Percentiles rank a stretch among this genome's conserved stretches.
Conservation (phyloP, 2,797 vertebrate genomes). For the Micromesistius poutassou region DNA sequence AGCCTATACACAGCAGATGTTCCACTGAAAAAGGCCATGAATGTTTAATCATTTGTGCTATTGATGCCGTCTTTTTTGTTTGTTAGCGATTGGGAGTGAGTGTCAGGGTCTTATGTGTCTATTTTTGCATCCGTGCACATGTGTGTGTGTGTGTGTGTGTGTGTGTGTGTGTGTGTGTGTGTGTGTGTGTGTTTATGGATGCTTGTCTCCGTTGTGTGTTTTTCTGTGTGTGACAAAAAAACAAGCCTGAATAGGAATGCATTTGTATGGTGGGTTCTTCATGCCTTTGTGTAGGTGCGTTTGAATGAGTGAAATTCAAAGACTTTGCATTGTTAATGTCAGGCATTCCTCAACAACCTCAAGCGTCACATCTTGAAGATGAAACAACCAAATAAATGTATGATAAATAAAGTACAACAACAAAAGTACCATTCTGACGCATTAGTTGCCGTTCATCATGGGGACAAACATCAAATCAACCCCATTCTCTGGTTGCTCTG, state of each 20-base stretch:
- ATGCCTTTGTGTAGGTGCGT: background rate
- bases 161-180: slow-evolving; percentile 13
- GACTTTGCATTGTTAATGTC: background rate
- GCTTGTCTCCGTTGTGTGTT: slow-evolving; percentile 13
- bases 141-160: slow-evolving; percentile 36
- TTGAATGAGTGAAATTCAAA: background rate
- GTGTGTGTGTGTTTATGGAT: slow-evolving; percentile 7
- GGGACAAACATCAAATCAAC: slow-evolving; percentile 56
- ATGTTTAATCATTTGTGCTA: slow-evolving; percentile 88
- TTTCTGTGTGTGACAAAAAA: background rate
- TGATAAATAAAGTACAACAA: slow-evolving; percentile 52
- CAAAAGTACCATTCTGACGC: slow-evolving; percentile 45
- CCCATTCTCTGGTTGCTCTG: slow-evolving; percentile 5
- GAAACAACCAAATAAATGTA: slow-evolving; percentile 25
- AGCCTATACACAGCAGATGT: slow-evolving; percentile 77
- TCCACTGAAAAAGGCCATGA: slow-evolving; percentile 78
- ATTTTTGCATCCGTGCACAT: slow-evolving; percentile 47
- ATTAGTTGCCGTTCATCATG: slow-evolving; percentile 30
- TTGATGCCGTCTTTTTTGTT: slow-evolving; percentile 81
- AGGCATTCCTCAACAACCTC: slow-evolving; percentile 17
- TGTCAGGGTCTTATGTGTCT: slow-evolving; percentile 54
- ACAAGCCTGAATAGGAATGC: background rate
- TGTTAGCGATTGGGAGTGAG: slow-evolving; percentile 67
- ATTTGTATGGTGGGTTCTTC: background rate
- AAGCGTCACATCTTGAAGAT: slow-evolving; percentile 8